A percentile compares a stretch with the other conserved stretches of the same genome.
These are phyloP conservation scores for Mola mola DNA, from an alignment of 2,113 vertebrate genomes.

Conservation along the genomic window DNA sequence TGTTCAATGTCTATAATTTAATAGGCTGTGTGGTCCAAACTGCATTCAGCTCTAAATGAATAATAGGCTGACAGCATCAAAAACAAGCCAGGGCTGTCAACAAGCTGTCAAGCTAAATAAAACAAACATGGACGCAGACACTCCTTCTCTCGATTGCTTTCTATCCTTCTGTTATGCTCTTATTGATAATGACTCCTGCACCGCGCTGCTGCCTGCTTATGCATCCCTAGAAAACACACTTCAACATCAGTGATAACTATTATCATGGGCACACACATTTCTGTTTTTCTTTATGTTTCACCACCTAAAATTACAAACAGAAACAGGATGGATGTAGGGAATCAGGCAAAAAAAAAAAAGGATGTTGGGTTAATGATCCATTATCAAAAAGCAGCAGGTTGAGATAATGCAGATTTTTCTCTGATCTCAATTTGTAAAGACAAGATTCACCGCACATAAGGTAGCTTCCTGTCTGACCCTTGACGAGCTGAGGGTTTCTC, in stretches of 20 bases:
- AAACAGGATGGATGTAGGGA: neutral
- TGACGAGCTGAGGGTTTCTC: conserved; percentile 32
- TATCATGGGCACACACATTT: conserved; percentile 27
- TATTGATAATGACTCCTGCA: conserved; percentile 49
- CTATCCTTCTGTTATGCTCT: conserved; percentile 5
- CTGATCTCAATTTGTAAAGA: conserved; percentile 16
- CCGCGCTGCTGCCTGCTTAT: conserved; percentile 9
- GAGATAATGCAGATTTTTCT: neutral
- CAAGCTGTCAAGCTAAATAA: conserved; percentile 70
- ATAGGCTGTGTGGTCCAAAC: conserved; percentile 66
- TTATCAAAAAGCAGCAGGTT: conserved; percentile 13
- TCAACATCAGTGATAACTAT: conserved; percentile 17
- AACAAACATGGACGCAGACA: conserved; percentile 55
- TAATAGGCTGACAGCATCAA: conserved; percentile 67
- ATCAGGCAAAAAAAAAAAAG: conserved; percentile 7
- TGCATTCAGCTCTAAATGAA: conserved; percentile 71
- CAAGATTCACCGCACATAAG: conserved; percentile 1
- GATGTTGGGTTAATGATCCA: conserved; percentile 23
- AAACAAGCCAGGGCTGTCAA: conserved; percentile 65
- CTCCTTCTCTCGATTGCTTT: conserved; percentile 1
- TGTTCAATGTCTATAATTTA: conserved; percentile 72
- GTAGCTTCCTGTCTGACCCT: conserved; percentile 1
- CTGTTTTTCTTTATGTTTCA: conserved; percentile 18
- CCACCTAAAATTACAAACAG: neutral
- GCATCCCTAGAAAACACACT: conserved; percentile 18